Conservation (phyloP, 2,797 vertebrate genomes). For the Hippopotamyrus pictus region DNA sequence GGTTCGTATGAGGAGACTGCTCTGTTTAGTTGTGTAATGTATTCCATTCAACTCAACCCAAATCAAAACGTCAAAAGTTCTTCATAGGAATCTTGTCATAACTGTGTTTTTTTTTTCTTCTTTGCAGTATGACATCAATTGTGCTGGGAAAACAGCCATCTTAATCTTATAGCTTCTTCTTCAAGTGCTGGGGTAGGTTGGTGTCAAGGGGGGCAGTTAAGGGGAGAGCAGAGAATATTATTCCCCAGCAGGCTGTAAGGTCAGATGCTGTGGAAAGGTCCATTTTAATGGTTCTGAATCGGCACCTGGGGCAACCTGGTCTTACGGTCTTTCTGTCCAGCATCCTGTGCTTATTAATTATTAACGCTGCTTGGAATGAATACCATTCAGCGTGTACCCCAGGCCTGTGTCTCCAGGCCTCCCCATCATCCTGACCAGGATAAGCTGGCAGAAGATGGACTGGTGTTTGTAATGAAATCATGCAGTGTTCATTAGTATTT, state of each 20-base stretch:
- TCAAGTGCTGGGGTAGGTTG: neutral
- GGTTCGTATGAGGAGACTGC: neutral
- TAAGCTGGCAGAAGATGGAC: neutral
- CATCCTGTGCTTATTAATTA: slow-evolving; percentile 12
- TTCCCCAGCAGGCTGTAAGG: neutral
- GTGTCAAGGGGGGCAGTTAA: neutral
- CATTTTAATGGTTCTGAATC: neutral
- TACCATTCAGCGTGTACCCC: neutral
- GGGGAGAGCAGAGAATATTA: neutral
- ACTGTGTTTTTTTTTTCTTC: neutral
- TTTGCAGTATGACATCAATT: neutral
- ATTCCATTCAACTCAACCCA: neutral
- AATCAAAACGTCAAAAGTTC: neutral
- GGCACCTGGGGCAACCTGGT: neutral
- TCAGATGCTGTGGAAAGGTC: neutral
- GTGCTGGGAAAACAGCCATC: neutral
- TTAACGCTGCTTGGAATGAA: slow-evolving; percentile 16
- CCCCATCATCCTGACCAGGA: neutral
- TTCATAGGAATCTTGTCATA: neutral
- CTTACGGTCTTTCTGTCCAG: neutral
- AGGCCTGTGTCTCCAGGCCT: neutral
- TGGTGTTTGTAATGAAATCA: neutral
- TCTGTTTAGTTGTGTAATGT: neutral
- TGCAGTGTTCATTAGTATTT: slow-evolving; percentile 4
- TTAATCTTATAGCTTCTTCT: neutral